Evolutionary conservation across 1,140 invertebrate genomes (phyloP), one percentile per base, ranked within the genome.

Genomic region (Conus ventricosus): DNA sequence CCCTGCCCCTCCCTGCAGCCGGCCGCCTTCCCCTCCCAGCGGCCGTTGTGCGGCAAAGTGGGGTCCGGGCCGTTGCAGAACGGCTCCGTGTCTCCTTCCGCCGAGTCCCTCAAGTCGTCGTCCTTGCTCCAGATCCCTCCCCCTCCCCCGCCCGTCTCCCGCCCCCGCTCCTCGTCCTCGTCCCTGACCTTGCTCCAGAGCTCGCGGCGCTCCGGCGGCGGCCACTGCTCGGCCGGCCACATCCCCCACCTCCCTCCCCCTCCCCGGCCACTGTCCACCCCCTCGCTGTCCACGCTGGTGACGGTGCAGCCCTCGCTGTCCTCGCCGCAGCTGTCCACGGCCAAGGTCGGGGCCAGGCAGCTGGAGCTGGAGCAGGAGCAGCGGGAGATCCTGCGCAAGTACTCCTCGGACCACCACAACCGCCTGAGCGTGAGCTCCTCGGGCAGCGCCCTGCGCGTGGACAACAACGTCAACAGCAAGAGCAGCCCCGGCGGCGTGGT

Each of bases 171-270:
- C 20, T 81, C 80, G 15, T 81, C 80, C 27, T 81, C 80, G 15
- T 81, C 80, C 27, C 23, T 54, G 80, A 51, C 80, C 27, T 54
- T 81, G 80, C 80, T 51, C 5, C 80, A 81, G 80, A 27, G 23
- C 76, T 27, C 27, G 27, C 23, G 51, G 7, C 80, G 17, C 80
- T 81, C 80, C 80, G 51, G 80, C 11, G 13, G 67, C 15, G 20
- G 67, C 17, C 67, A 71, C 23, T 13, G 25, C 27, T 81, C 80
- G 23, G 27, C 80, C 13, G 51, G 7, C 80, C 13, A 54, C 80
- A 81, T 81, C 80, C 80, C 80, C 53, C 80, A 81, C 80, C 80
- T 81, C 51, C 80, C 80, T 54, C 39, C 80, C 80, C 11, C 80
- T 51, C 5, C 80, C 51, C 80, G 80, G 51, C 80, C 80, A 1